Base-by-base conservation (phyloP, 2,888 invertebrate genomes). In the Dione juno region DNA sequence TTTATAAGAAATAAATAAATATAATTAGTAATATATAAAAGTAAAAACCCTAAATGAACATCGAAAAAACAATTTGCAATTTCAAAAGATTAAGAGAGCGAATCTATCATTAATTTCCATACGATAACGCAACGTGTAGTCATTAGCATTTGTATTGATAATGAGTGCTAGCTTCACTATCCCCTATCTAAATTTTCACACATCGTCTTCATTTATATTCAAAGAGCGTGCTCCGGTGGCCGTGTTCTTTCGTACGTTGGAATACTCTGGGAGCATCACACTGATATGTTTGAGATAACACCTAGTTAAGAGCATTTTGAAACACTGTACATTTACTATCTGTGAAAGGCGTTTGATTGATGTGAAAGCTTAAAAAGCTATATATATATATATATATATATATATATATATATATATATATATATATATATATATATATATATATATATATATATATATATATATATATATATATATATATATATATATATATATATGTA, bases 141-240 rank as follows among this genome's bases (percentile, higher is more conserved):
- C 59, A n/a, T 61, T 21, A 61, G n/a, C 28, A 61, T 61, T 45
- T 5, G 14, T 43, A 45, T 61, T n/a, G 28, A 61, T 61, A 61
- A 61, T 43, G 43, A 45, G 8, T 1, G 14, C 28, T 28, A 3
- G 13, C 11, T 2, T 35, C 21, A 21, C 41, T 61, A 61, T 43
- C 45, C n/a, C n/a, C 59, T 43, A 43, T 61, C 59, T 61, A 43
- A n/a, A 21, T 43, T 45, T 61, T 61, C 59, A 45, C 59, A 61
- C 43, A 45, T 45, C 21, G 21, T n/a, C 59, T 45, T 61, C 59
- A 61, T 61, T 61, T 61, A n/a, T 61, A 61, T 61, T 61, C 59
- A 9, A n/a, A 21, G 43, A 7, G 59, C 59, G 28, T 10, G 14
- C 43, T 28, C 28, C 0, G 10, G 43, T 28, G 28, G 59, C n/a